A percentile compares a stretch with the other conserved stretches of the same genome.
These are phyloP conservation scores for Blastobasis lacticolella DNA, from an alignment of 2,888 invertebrate species.

Conservation along the genomic window DNA sequence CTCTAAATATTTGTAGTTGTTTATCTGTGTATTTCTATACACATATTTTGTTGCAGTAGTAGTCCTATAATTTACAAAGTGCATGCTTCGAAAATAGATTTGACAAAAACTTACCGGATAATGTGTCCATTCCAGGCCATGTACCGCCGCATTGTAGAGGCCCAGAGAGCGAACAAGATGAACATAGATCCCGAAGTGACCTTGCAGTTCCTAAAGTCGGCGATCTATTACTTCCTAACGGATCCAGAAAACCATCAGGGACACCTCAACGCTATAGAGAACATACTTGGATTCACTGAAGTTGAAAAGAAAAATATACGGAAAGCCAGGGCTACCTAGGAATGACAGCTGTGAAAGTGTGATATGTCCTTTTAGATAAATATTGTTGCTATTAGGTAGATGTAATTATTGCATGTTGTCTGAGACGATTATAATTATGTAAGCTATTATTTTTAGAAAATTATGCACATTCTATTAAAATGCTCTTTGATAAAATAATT, in stretches of 20 bases:
- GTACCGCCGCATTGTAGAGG: constrained; percentile 87
- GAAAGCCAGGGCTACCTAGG: constrained; percentile 74
- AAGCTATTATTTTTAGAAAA: constrained; percentile 10
- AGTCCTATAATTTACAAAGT: too few relatives aligned
- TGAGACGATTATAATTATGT: constrained; percentile 20
- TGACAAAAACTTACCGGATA: neutral
- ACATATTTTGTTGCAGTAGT: neutral
- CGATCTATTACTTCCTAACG: constrained; percentile 93
- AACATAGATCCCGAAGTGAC: constrained; percentile 93
- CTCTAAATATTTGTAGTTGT: neutral
- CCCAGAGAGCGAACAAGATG: constrained; percentile 80
- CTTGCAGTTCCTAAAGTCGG: constrained; percentile 93
- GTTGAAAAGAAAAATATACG: constrained; percentile 86
- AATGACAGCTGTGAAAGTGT: constrained; percentile 57
- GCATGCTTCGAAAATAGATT: too few relatives aligned
- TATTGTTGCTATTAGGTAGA: constrained; percentile 35
- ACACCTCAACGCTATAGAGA: constrained; percentile 92
- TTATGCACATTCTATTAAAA: constrained; percentile 32
- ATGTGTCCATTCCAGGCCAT: constrained; percentile 78
- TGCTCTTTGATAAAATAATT: constrained; percentile 6
- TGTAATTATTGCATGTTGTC: constrained; percentile 40
- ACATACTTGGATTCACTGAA: constrained; percentile 91
- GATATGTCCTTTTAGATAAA: constrained; percentile 40
- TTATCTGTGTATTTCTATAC: neutral
- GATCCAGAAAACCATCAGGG: constrained; percentile 92